These are phyloP conservation scores for Mus pahari DNA, from an alignment of 2,113 vertebrate species.

Conservation along the genomic window DNA sequence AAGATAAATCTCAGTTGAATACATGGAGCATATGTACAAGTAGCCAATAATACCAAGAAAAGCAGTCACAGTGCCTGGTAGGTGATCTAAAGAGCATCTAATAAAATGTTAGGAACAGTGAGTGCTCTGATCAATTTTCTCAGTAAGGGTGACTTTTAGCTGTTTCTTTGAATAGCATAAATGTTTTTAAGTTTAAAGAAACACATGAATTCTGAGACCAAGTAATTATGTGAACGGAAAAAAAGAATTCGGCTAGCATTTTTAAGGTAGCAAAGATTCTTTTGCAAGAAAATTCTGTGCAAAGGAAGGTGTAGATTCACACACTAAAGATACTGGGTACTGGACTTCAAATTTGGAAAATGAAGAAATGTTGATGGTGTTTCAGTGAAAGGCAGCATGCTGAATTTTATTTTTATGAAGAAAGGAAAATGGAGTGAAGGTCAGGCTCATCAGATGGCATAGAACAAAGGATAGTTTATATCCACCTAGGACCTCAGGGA, in stretches of 20 bases:
- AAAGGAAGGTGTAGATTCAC: not conserved
- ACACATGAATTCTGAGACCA: not conserved
- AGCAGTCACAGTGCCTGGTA: too few species aligned
- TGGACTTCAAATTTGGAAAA: not conserved
- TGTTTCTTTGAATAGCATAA: not conserved
- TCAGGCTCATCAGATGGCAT: not conserved
- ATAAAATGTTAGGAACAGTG: not conserved
- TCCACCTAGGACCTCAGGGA: not conserved
- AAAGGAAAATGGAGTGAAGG: not conserved
- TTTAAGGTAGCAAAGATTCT: conserved; percentile 9
- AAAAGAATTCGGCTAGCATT: not conserved
- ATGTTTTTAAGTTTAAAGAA: conserved; percentile 4
- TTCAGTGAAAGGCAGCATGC: not conserved
- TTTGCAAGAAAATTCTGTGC: not conserved
- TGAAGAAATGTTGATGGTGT: not conserved
- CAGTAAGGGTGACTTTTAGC: not conserved
- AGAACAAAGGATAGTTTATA: not conserved
- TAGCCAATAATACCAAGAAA: not conserved
- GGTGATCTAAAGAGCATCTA: not conserved
- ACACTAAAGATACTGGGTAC: not conserved
- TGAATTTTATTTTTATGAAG: not conserved
- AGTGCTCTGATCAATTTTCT: not conserved
- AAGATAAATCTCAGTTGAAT: not conserved
- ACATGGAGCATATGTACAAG: not conserved
- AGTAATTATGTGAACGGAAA: not conserved